Base-by-base conservation (phyloP, 2,888 invertebrate species). In the Pocota personata region DNA sequence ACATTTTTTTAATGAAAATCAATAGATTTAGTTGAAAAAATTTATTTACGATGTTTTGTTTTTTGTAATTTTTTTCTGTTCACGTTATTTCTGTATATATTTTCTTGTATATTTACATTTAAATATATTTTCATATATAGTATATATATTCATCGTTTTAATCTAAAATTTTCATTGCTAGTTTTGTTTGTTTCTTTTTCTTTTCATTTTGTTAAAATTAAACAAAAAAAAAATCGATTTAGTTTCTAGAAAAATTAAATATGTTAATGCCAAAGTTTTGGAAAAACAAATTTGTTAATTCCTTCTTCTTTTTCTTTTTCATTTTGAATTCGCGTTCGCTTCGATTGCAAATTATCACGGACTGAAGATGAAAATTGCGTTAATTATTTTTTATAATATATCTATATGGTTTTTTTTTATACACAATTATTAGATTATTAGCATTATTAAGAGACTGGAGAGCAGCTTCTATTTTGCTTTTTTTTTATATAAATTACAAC, bases 61-160 rank as follows among this genome's bases (percentile, higher is more conserved):
- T 14, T 43, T 12, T 52, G 32, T 46, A 5, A 19, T 62, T 46
- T 50, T 76, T 86, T 60, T 67, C 19, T 57, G 64, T 66, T 58
- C 76, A 76, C 37, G 35, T 71, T 71, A 69, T 27, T 69, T 69
- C 21, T 79, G 67, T 75, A 67, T 83, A 84, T 67, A 73, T 84
- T 84, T 67, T 57, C 24, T 75, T 78, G 75, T 79, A 86, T 76
- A 86, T 86, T 80, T 86, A 80, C 84, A 80, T 71, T 75, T 86
- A 86, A 71, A 86, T 86, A 86, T 86, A 80, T 69, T 76, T 79
- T 66, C 14, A 57, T 57, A 78, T 55, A 64, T 62, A 60, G 4
- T 69, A 77, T 60, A 40, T 62, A 77, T 71, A 78, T 64, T 78
- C 40, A 80, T 73, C 69, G 78, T 32, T 71, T 60, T 79, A 80